Percentiles rank a stretch among this genome's conserved stretches.
Evolutionary conservation across 2,797 vertebrate species (phyloP).

Genomic region (Liasis olivaceus): DNA sequence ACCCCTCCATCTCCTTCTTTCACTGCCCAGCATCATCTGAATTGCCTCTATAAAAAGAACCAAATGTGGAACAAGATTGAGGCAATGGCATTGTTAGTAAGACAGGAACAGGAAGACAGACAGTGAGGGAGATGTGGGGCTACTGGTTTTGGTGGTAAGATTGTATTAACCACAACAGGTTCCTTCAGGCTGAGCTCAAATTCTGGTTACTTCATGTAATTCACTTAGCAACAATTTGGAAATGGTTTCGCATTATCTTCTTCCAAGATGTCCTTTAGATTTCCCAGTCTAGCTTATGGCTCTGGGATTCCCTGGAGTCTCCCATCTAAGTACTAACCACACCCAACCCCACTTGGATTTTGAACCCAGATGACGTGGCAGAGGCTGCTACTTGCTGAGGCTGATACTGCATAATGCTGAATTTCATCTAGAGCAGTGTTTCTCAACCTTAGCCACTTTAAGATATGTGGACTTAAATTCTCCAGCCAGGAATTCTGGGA

Average conservation of each 20-base stretch:
- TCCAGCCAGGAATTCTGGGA: not conserved
- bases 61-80: not conserved
- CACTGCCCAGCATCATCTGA: not conserved
- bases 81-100: not conserved
- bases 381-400: not conserved
- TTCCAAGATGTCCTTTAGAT: not conserved
- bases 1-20: not conserved
- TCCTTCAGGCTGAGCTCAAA: not conserved
- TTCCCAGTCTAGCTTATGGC: not conserved
- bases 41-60: not conserved
- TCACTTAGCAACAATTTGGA: not conserved
- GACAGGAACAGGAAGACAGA: not conserved
- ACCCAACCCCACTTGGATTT: not conserved
- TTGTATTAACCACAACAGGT: not conserved
- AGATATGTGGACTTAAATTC: not conserved
- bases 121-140: not conserved
- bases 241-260: not conserved
- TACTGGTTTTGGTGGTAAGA: not conserved
- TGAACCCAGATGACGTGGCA: not conserved
- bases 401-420: not conserved
- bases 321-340: not conserved
- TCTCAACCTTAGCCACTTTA: not conserved
- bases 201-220: not conserved
- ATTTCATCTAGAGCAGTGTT: not conserved
- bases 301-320: not conserved